Conservation (phyloP, 2,888 invertebrate species). For the Leptarthrus brevirostris region DNA sequence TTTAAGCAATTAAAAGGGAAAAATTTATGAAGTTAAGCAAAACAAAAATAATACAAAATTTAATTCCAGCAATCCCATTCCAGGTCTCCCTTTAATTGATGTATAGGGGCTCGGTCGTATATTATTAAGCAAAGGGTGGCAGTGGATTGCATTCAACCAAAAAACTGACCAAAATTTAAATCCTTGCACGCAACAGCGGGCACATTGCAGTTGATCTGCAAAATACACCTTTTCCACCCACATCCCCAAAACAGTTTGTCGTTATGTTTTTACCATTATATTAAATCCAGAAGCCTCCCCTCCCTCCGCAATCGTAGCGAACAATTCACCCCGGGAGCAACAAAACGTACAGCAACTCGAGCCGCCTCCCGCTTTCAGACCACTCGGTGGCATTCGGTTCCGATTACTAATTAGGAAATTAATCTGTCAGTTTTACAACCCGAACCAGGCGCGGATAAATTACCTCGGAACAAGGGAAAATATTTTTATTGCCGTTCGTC, state of each 20-base stretch:
- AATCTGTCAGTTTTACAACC: slow-evolving; percentile 57
- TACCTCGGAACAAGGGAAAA: slow-evolving; percentile 50
- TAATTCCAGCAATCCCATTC: slow-evolving; percentile 20
- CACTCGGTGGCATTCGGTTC: slow-evolving; percentile 44
- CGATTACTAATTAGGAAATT: slow-evolving; percentile 57
- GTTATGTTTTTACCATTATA: slow-evolving; percentile 46
- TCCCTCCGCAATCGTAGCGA: neutral
- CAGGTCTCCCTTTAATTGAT: slow-evolving; percentile 35
- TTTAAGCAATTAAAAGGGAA: slow-evolving; percentile 22
- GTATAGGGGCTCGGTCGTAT: slow-evolving; percentile 28
- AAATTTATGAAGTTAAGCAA: slow-evolving; percentile 36
- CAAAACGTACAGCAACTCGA: neutral
- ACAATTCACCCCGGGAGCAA: neutral
- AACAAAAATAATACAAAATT: slow-evolving; percentile 41
- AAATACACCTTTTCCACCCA: slow-evolving; percentile 15
- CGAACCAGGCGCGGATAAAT: slow-evolving; percentile 51
- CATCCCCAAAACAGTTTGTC: neutral
- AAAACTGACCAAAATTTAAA: slow-evolving; percentile 50
- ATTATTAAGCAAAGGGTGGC: slow-evolving; percentile 23
- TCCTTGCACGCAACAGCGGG: slow-evolving; percentile 40
- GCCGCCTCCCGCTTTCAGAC: neutral
- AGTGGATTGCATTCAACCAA: slow-evolving; percentile 48
- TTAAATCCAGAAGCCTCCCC: slow-evolving; percentile 23
- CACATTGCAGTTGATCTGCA: slow-evolving; percentile 48
- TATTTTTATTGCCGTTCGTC: slow-evolving; percentile 50